These are phyloP conservation scores for Xylota segnis DNA, from an alignment of 2,888 invertebrate species.

Conservation along the genomic window DNA sequence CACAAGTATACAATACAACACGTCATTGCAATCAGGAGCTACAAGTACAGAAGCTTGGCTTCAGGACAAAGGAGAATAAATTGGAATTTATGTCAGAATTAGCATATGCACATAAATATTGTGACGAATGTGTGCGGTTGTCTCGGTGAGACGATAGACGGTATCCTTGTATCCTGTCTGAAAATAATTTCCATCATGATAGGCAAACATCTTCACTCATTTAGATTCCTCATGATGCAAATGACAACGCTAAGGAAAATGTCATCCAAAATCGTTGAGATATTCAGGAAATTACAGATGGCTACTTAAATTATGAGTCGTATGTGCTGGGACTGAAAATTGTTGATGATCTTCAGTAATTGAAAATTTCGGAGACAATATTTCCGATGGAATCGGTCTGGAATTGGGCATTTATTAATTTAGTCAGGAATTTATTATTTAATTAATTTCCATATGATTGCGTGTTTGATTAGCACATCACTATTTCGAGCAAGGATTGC, in stretches of 20 bases:
- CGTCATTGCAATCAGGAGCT: constrained; percentile 51
- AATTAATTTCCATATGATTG: too few relatives aligned
- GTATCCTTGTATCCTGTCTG: background rate
- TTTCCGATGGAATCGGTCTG: too few relatives aligned
- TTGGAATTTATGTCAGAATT: constrained; percentile 66
- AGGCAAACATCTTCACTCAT: constrained; percentile 40
- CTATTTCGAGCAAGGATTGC: too few relatives aligned
- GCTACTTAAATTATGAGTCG: constrained; percentile 39
- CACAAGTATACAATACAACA: constrained; percentile 20
- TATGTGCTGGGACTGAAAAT: constrained; percentile 6
- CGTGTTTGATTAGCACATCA: too few relatives aligned
- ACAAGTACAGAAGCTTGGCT: constrained; percentile 18
- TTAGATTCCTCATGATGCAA: constrained; percentile 51
- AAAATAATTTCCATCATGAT: constrained; percentile 51
- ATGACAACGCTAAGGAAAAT: constrained; percentile 40
- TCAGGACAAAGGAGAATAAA: constrained; percentile 61
- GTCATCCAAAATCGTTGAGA: constrained; percentile 4
- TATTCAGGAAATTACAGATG: constrained; percentile 49
- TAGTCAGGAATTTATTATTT: too few relatives aligned
- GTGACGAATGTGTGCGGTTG: constrained; percentile 32
- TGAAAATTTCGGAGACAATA: too few relatives aligned
- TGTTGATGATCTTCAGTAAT: background rate
- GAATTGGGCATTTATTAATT: too few relatives aligned
- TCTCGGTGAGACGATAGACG: background rate
- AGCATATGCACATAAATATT: constrained; percentile 62